phyloP scores from a whole-genome alignment of 2,888 invertebrate genomes.

The Terebella lapidaria region DNA sequence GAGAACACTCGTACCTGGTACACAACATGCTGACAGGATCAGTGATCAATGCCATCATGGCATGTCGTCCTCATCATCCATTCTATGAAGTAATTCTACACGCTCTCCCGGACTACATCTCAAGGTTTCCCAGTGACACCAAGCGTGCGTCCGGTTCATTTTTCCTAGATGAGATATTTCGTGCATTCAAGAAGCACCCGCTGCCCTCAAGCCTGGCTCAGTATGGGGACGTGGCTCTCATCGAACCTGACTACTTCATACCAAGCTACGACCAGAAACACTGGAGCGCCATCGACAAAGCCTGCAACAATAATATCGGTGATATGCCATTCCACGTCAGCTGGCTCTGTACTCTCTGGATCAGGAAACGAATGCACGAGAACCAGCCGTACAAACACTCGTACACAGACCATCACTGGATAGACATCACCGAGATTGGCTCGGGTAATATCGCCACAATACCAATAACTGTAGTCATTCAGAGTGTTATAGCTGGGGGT shows the following conservation, averaged over 20 bases:
- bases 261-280: not conserved
- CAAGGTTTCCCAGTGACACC: not conserved
- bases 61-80: constrained; percentile 16
- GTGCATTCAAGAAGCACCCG: not conserved
- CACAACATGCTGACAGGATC: constrained; percentile 8
- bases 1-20: constrained; percentile 22
- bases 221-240: not conserved
- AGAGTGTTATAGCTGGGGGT: not conserved
- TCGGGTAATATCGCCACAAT: not conserved
- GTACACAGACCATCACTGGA: not conserved
- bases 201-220: not conserved
- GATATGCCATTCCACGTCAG: constrained; percentile 3
- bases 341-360: constrained; percentile 1
- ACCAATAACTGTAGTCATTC: not conserved
- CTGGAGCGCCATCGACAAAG: not conserved
- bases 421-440: not conserved
- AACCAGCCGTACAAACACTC: not conserved
- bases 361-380: not conserved
- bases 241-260: not conserved
- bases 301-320: not conserved
- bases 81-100: constrained; percentile 17
- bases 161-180: not conserved
- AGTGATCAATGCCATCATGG: constrained; percentile 26
- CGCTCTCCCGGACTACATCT: constrained; percentile 1
- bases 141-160: not conserved